Evolutionary conservation across 37 sponge, comb jelly and placozoan species (phyloP), one percentile per base, ranked within the genome.

Genomic region (Chondrilla cf. caribensis): DNA sequence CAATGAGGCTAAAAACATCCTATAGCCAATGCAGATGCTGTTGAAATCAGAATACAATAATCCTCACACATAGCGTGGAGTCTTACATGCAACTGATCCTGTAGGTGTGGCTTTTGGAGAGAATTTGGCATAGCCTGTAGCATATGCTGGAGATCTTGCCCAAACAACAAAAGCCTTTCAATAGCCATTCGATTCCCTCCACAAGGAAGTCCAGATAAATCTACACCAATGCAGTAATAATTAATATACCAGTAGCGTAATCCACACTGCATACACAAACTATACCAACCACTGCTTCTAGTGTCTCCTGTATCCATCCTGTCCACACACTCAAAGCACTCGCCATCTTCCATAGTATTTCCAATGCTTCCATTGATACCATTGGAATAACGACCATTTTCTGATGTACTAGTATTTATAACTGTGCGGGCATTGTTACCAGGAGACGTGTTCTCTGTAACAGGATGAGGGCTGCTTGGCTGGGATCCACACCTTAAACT

Each of bases 1-100:
- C 99, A 54, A 98, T 78, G 47, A 98, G 81, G 58, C 93, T 90
- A 79, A 98, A 96, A 18, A 93, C 86, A 39, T 98, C 99, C 88
- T 98, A 85, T 15, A 84, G 51, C 64, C 82, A 75, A 32, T 15
- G 36, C 40, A 58, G 31, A 32, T 58, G 73, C 43, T 25, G 3
- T 19, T 26, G 37, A 28, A 4, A 72, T 31, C 5, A 28, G 40
- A 24, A 37, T 6, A 11, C 51, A 47, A 6, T 11, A 47, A n/a
- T n/a, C n/a, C 57, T 17, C 17, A 55, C 57, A 55, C 57, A 55
- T 55, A 17, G 17, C 11, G 57, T 19, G 57, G 6, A 29, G 14
- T 17, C 78, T 2, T 2, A 89, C 90, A 78, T 85, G 90, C 19
- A 93, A 58, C 60, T 89, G 39, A 11, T 75, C 43, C 78, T 84